Evolutionary conservation across 2,888 invertebrate species (phyloP).

Genomic region (Luperina nickerlii): DNA sequence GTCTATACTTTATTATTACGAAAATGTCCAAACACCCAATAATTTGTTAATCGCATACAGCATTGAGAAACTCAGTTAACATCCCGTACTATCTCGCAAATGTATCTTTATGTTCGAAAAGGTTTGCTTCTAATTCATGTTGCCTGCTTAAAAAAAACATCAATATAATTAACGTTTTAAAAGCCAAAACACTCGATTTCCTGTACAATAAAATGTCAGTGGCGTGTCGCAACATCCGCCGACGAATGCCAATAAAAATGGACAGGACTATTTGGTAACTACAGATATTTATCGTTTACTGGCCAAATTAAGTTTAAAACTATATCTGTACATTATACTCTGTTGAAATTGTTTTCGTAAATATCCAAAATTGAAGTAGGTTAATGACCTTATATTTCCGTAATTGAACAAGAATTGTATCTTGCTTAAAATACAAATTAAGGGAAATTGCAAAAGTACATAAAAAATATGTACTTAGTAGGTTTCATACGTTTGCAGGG

Average conservation of each 20-base stretch:
- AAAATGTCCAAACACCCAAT: neutral
- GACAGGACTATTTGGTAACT: constrained; percentile 64
- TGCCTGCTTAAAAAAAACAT: constrained; percentile 46
- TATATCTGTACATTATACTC: constrained; percentile 37
- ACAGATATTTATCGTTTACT: constrained; percentile 57
- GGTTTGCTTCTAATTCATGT: constrained; percentile 27
- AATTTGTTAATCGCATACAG: neutral
- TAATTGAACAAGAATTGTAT: constrained; percentile 40
- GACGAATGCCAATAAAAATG: constrained; percentile 62
- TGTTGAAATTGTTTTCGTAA: constrained; percentile 48
- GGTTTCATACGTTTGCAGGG: neutral
- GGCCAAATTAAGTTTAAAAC: constrained; percentile 50
- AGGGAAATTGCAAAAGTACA: constrained; percentile 48
- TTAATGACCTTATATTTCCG: constrained; percentile 61
- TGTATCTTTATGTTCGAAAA: constrained; percentile 23
- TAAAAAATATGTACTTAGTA: constrained; percentile 2
- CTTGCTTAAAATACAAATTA: constrained; percentile 38
- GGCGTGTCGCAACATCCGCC: constrained; percentile 74
- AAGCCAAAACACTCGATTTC: constrained; percentile 70
- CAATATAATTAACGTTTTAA: constrained; percentile 60
- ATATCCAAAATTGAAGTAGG: constrained; percentile 59
- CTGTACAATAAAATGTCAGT: constrained; percentile 74
- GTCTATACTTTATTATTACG: constrained; percentile 8
- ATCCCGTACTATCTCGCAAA: constrained; percentile 7
- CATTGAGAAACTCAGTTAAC: constrained; percentile 26